These are phyloP conservation scores for Brevimyrus niger DNA, from an alignment of 2,113 vertebrate species.

Conservation along the genomic window DNA sequence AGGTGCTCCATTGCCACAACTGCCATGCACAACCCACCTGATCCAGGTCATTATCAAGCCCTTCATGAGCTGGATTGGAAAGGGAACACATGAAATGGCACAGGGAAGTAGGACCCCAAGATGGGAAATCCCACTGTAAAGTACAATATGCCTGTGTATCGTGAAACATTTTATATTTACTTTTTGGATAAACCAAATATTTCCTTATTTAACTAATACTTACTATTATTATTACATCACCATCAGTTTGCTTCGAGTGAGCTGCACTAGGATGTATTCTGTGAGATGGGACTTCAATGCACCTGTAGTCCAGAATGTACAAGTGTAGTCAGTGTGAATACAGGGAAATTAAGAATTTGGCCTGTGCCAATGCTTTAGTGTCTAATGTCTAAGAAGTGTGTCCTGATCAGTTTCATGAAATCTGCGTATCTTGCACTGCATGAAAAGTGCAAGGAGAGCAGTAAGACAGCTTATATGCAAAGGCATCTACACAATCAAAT, in stretches of 20 bases:
- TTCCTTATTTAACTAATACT: too few species aligned
- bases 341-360: too few species aligned
- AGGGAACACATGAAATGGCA: background rate
- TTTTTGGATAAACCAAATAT: too few species aligned
- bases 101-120: background rate
- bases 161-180: too few species aligned
- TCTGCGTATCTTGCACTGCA: background rate
- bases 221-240: too few species aligned
- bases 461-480: background rate
- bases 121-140: background rate
- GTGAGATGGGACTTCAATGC: too few species aligned
- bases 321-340: too few species aligned
- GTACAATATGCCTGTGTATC: background rate
- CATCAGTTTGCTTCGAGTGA: too few species aligned
- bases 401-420: background rate
- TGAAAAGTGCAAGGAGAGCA: background rate
- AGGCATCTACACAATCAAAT: background rate
- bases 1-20: background rate
- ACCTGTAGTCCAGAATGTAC: too few species aligned
- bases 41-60: background rate
- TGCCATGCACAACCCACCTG: background rate
- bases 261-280: too few species aligned
- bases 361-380: too few species aligned
- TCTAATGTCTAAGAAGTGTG: background rate
- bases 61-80: background rate